Evolutionary conservation across 2,113 vertebrate species (phyloP).

Genomic region (Cyphotilapia sp.): DNA sequence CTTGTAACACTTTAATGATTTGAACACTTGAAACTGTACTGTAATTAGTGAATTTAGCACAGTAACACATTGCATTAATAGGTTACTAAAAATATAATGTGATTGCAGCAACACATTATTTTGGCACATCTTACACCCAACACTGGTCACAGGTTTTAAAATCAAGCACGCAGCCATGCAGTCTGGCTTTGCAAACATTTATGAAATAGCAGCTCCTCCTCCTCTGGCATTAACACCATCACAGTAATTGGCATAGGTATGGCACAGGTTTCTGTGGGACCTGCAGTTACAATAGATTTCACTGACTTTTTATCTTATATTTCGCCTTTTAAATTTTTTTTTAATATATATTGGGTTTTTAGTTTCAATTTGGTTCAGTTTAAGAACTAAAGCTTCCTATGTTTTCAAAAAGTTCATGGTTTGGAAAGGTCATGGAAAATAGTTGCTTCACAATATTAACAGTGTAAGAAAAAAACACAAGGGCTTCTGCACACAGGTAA

Average conservation of each 20-base stretch:
- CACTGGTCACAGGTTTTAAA: neutral
- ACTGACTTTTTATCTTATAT: neutral
- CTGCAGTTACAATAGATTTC: neutral
- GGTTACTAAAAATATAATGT: neutral
- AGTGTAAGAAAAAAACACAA: neutral
- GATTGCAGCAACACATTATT: neutral
- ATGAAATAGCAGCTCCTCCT: neutral
- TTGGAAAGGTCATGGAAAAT: neutral
- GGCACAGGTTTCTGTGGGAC: neutral
- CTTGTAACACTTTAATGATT: neutral
- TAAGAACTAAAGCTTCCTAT: neutral
- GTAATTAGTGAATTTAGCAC: neutral
- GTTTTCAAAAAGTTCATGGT: neutral
- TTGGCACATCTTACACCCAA: neutral
- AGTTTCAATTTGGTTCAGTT: neutral
- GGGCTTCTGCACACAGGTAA: neutral
- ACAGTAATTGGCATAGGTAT: neutral
- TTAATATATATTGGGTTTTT: neutral
- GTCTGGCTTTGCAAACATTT: neutral
- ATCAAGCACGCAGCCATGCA: neutral
- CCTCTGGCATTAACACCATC: neutral
- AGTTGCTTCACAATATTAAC: neutral
- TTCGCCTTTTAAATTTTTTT: rapidly evolving
- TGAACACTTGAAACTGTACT: neutral
- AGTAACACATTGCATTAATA: neutral